A percentile compares a stretch with the other conserved stretches of the same genome.
phyloP scores from a whole-genome alignment of 1,140 invertebrate species.

The Drosophila leontia region DNA sequence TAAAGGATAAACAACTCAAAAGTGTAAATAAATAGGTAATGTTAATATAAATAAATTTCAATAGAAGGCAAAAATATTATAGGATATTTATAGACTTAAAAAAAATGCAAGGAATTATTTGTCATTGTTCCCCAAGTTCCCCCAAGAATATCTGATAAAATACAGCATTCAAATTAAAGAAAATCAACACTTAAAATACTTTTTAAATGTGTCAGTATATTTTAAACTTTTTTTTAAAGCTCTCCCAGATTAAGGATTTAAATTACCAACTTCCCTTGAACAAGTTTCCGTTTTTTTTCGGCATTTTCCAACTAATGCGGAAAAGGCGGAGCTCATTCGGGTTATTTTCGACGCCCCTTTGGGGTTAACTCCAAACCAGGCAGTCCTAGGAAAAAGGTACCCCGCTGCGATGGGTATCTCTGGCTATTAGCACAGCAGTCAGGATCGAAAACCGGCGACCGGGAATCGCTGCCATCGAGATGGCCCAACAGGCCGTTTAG shows the following conservation, averaged over 20 bases:
- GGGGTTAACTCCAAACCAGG: slow-evolving; percentile 19
- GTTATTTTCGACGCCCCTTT: slow-evolving; percentile 33
- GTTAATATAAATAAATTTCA: no score
- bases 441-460: slow-evolving; percentile 21
- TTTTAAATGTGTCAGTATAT: not conserved
- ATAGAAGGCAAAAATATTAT: no score
- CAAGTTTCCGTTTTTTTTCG: slow-evolving; percentile 16
- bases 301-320: slow-evolving; percentile 54
- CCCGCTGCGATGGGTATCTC: slow-evolving; percentile 76
- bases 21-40: no score
- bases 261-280: slow-evolving; percentile 10
- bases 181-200: no score
- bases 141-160: not conserved
- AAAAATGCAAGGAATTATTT: no score
- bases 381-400: slow-evolving; percentile 28
- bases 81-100: no score
- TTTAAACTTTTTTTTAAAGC: not conserved
- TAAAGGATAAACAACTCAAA: no score
- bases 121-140: not conserved
- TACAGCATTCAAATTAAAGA: not conserved
- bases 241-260: slow-evolving; percentile 10
- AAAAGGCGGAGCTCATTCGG: slow-evolving; percentile 66
- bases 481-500: slow-evolving; percentile 80
- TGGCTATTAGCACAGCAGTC: slow-evolving; percentile 72
- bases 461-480: slow-evolving; percentile 7